Evolutionary conservation across 2,888 invertebrate species (phyloP).

Genomic region (Macaria liturata): DNA sequence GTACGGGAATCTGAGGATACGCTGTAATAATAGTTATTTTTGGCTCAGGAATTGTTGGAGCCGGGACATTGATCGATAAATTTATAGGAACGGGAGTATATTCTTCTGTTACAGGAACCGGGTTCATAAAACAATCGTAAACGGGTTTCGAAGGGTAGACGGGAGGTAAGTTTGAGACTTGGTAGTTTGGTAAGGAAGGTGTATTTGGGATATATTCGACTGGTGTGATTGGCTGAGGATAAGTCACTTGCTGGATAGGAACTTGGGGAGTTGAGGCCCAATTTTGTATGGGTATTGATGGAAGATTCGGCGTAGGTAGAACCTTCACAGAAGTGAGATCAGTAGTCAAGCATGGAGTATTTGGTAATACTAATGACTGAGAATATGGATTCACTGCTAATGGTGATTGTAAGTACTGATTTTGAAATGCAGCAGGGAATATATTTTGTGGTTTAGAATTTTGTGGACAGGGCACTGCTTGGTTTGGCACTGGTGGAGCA

Average conservation of each 20-base stretch:
- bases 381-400: background rate
- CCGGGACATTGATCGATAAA: conserved; percentile 55
- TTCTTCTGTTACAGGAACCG: conserved; percentile 7
- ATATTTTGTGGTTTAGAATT: background rate
- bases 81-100: conserved; percentile 42
- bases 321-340: conserved; percentile 9
- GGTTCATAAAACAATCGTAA: background rate
- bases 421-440: background rate
- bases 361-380: background rate
- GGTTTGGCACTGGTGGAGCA: conserved; percentile 6
- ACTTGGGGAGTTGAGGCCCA: conserved; percentile 5
- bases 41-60: conserved; percentile 45
- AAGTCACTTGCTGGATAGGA: conserved; percentile 4
- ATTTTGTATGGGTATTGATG: conserved; percentile 7
- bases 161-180: conserved; percentile 16
- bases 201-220: conserved; percentile 3
- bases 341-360: conserved; percentile 6
- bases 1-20: conserved; percentile 22
- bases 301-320: conserved; percentile 14
- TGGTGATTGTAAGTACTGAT: conserved; percentile 9
- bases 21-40: conserved; percentile 44
- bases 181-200: conserved; percentile 7
- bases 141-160: conserved; percentile 9
- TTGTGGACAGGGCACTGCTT: conserved; percentile 8
- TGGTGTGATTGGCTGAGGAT: conserved; percentile 12